Base-by-base conservation (phyloP, 2,888 invertebrate genomes). In the Eupithecia inturbata region DNA sequence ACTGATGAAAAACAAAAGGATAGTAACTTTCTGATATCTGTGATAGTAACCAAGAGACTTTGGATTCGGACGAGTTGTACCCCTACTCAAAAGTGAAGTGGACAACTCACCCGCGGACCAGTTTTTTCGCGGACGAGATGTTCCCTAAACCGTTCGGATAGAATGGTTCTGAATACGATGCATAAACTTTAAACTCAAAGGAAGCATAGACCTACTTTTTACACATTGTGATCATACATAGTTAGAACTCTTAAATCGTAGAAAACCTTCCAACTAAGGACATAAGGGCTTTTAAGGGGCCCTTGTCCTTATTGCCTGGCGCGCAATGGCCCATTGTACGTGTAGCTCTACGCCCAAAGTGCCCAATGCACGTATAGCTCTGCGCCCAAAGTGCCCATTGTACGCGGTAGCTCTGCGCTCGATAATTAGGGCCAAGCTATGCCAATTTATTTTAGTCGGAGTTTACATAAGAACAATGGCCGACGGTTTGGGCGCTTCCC, bases 401-500 rank as follows among this genome's bases (percentile, higher is more conserved):
- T 49, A 1, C 49, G 49, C 39, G 16, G 22, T 57, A 57, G 45
- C 71, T 28, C 71, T 62, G 64, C 71, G 28, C 10, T n/a, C 19
- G 60, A 60, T 64, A 66, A 33, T 62, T 68, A 62, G 62, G 39
- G 66, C 49, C 71, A 28, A 67, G 62, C 41, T n/a, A 66, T 74
- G 71, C 68, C 70, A 71, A 68, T 74, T 68, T 68, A 66, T 68
- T 71, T 68, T 16, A 67, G 22, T 36, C n/a, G 53, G 70, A 53
- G 39, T 69, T 69, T 26, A 72, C 75, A 75, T 53, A 67, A 62
- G 71, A 76, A 76, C 76, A 76, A 76, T 76, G 66, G 71, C 14
- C 62, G 33, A 60, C 64, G 12, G 45, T 72, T 67, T 39, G 68
- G 73, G n/a, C 72, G 72, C 75, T 76, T 76, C 76, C 76, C 69